These are phyloP conservation scores for Heteronetta atricapilla DNA, from an alignment of 2,113 vertebrate species.

Conservation along the genomic window DNA sequence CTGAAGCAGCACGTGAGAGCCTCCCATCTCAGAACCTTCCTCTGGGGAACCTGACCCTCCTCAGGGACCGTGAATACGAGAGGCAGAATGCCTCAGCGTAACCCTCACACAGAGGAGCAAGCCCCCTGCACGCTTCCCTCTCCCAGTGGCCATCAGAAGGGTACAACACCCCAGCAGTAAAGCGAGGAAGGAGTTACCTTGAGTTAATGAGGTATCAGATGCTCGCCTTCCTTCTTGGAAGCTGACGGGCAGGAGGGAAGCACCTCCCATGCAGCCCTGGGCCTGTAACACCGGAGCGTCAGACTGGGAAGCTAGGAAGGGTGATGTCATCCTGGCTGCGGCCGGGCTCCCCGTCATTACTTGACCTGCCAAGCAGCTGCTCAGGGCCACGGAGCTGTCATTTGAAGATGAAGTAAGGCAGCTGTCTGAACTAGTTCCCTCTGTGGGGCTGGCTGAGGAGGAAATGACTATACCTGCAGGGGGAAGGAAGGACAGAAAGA, in stretches of 20 bases:
- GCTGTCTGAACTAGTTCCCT: constrained; percentile 91
- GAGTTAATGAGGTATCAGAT: constrained; percentile 95
- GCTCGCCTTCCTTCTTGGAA: constrained; percentile 98
- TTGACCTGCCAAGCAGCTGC: constrained; percentile 77
- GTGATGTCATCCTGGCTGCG: constrained; percentile 72
- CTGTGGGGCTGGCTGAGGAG: constrained; percentile 81
- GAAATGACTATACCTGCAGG: constrained; percentile 86
- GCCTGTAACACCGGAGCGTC: constrained; percentile 87
- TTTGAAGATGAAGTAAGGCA: constrained; percentile 85
- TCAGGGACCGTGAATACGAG: rapidly evolving
- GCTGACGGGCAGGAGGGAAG: constrained; percentile 78
- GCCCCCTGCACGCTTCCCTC: neutral
- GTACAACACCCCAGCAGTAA: neutral
- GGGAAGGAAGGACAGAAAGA: constrained; percentile 41
- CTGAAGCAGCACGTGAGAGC: neutral
- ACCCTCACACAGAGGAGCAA: neutral
- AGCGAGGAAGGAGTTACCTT: constrained; percentile 80
- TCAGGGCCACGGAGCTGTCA: constrained; percentile 64
- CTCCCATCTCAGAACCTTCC: neutral
- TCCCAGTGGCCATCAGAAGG: neutral
- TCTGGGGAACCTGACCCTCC: neutral
- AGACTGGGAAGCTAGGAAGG: constrained; percentile 83
- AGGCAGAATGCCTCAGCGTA: neutral
- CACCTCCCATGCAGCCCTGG: constrained; percentile 83
- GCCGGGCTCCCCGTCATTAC: constrained; percentile 75